Percentiles rank a stretch among this genome's conserved stretches.
Conservation (phyloP, 2,797 vertebrate genomes). For the Spinibarbus caldwelli region DNA sequence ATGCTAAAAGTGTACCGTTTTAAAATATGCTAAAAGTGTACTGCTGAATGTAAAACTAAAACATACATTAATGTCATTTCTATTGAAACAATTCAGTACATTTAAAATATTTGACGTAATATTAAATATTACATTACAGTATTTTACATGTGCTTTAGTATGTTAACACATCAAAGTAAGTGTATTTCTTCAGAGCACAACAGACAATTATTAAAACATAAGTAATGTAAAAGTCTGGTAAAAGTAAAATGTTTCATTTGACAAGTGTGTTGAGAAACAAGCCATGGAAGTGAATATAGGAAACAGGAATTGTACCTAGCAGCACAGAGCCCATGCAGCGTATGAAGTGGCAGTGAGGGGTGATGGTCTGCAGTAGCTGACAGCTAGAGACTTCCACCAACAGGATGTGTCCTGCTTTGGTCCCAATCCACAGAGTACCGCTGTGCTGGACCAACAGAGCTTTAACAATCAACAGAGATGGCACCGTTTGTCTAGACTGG, state of each 20-base stretch:
- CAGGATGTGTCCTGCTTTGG: slow-evolving; percentile 88
- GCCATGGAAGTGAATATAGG: neutral
- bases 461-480: slow-evolving; percentile 85
- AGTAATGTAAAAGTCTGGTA: no score
- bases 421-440: slow-evolving; percentile 91
- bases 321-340: slow-evolving; percentile 81
- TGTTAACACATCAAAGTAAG: no score
- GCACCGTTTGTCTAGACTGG: slow-evolving; percentile 53
- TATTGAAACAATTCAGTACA: neutral
- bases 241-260: neutral
- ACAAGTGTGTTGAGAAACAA: neutral
- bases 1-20: no score
- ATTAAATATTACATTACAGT: neutral
- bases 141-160: no score
- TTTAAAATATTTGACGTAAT: neutral
- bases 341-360: slow-evolving; percentile 81
- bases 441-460: slow-evolving; percentile 88
- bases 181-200: no score
- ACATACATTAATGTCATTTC: neutral
- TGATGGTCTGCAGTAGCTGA: slow-evolving; percentile 81
- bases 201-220: no score
- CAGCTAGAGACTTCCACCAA: slow-evolving; percentile 88
- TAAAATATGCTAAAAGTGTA: no score
- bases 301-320: slow-evolving; percentile 69
- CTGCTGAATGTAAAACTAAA: no score